phyloP scores from a whole-genome alignment of 2,888 invertebrate species.

The Dryobota labecula region DNA sequence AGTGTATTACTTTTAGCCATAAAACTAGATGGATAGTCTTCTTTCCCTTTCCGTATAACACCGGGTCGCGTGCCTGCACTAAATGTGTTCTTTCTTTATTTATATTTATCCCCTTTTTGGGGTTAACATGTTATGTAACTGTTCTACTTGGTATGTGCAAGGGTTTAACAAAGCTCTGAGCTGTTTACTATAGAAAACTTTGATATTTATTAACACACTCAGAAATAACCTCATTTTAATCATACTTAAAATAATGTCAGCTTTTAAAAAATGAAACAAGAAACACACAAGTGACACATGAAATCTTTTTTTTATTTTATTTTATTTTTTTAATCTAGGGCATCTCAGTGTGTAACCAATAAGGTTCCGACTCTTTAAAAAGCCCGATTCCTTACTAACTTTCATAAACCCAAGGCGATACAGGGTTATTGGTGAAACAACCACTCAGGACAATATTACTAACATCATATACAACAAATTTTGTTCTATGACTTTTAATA shows the following conservation, averaged over 20 bases:
- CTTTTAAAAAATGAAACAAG: too few species aligned
- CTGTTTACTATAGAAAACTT: background rate
- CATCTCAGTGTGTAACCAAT: too few species aligned
- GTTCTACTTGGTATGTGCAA: background rate
- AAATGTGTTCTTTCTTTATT: constrained; percentile 37
- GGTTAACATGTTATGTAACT: background rate
- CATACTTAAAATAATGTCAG: background rate
- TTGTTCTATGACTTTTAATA: too few species aligned
- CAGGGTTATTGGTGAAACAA: too few species aligned
- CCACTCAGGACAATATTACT: too few species aligned
- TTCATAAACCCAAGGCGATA: background rate
- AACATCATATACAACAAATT: too few species aligned
- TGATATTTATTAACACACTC: background rate
- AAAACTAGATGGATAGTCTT: constrained; percentile 61
- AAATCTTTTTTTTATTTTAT: too few species aligned
- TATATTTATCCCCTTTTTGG: constrained; percentile 18
- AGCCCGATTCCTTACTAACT: background rate
- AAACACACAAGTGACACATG: too few species aligned
- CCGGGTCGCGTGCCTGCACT: constrained; percentile 15
- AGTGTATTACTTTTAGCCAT: constrained; percentile 50
- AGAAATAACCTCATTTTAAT: too few species aligned
- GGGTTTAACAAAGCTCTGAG: background rate
- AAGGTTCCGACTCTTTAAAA: too few species aligned
- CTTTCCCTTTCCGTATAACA: constrained; percentile 32
- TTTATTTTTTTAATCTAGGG: too few species aligned